Evolutionary conservation across 2,888 invertebrate species (phyloP).

Genomic region (Azorinus chamasolen): DNA sequence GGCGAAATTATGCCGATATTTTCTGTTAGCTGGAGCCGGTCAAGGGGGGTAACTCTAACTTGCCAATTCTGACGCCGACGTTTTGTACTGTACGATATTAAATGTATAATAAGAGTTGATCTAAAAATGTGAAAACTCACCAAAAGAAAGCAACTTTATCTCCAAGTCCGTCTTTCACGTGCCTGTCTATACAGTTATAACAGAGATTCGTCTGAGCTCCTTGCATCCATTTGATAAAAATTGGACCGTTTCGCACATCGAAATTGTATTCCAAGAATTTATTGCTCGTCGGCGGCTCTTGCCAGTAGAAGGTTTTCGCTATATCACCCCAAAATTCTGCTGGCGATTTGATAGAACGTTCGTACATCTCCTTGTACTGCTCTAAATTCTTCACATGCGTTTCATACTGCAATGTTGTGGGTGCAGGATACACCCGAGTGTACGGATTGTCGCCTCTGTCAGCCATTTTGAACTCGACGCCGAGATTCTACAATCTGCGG

Average conservation of each 20-base stretch:
- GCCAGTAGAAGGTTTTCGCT: conserved; percentile 97
- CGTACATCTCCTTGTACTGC: conserved; percentile 94
- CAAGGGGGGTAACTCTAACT: no score
- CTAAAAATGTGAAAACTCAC: no score
- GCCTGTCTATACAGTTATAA: conserved; percentile 97
- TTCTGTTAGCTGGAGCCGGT: no score
- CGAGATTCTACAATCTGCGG: no score
- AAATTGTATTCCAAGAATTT: conserved; percentile 97
- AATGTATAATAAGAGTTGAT: no score
- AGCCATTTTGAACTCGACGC: no score
- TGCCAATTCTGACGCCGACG: no score
- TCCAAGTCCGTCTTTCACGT: conserved; percentile 95
- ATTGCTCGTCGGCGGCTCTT: conserved; percentile 89
- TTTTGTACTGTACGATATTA: no score
- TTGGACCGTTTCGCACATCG: conserved; percentile 94
- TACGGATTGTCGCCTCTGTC: no score
- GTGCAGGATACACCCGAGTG: conserved; percentile 67
- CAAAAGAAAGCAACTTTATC: conserved; percentile 98
- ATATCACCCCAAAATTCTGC: conserved; percentile 97
- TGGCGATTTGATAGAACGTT: conserved; percentile 95
- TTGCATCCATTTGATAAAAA: conserved; percentile 97
- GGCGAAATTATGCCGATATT: no score
- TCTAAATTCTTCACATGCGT: conserved; percentile 90
- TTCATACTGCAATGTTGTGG: conserved; percentile 73
- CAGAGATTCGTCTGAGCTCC: conserved; percentile 98